A percentile compares a stretch with the other conserved stretches of the same genome.
phyloP scores from a whole-genome alignment of 53 echinoderm and acorn worm genomes.

The Temnopleurus reevesii region DNA sequence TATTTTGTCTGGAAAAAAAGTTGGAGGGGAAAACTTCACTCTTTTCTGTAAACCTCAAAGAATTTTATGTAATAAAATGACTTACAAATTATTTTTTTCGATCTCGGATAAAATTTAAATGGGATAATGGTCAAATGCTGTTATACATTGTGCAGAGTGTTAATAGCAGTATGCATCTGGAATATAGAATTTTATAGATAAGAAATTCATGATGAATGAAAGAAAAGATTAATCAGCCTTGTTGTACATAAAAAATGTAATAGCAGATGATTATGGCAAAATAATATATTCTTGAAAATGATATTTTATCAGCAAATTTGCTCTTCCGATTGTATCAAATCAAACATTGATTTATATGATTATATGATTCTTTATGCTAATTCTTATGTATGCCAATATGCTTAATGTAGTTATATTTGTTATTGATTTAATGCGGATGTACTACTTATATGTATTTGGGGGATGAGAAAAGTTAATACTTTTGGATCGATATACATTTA shows the following conservation, averaged over 20 bases:
- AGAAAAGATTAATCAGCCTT: not conserved
- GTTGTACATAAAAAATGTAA: not conserved
- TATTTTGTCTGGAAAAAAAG: too few species aligned
- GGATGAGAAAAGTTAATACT: not conserved
- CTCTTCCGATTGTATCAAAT: not conserved
- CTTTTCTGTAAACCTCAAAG: too few species aligned
- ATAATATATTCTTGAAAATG: conserved; percentile 23
- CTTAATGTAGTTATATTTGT: not conserved
- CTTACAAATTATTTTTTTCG: too few species aligned
- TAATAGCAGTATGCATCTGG: too few species aligned
- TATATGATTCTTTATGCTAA: not conserved
- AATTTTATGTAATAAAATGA: too few species aligned
- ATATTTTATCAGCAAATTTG: not conserved
- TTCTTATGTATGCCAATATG: not conserved
- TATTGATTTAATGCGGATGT: not conserved
- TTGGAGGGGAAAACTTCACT: too few species aligned
- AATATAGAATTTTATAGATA: not conserved
- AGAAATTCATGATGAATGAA: not conserved
- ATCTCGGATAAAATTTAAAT: too few species aligned
- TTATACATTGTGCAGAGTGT: too few species aligned
- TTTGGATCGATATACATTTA: not conserved
- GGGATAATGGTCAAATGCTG: too few species aligned
- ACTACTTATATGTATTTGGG: not conserved
- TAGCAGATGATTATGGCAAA: not conserved
- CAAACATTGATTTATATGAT: not conserved